These are phyloP conservation scores for Alligator sinensis DNA, from an alignment of 2,113 vertebrate genomes.

Conservation along the genomic window DNA sequence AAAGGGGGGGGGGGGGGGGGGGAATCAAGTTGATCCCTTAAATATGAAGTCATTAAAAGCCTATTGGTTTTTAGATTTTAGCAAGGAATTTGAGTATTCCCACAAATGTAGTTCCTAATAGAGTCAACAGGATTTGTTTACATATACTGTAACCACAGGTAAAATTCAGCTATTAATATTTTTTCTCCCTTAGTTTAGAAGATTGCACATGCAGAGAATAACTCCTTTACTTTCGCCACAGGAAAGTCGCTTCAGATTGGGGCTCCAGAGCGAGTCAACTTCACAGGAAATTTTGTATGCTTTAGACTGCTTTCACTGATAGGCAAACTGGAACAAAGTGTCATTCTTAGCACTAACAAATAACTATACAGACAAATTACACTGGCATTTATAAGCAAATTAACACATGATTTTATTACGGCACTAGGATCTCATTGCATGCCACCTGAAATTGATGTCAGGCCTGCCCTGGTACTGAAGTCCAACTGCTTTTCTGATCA, in stretches of 20 bases:
- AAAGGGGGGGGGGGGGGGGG: background rate
- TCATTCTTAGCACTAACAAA: background rate
- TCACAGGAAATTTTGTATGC: background rate
- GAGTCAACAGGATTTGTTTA: background rate
- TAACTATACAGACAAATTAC: background rate
- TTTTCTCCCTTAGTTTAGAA: too few relatives aligned
- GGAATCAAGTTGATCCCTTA: background rate
- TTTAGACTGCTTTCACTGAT: background rate
- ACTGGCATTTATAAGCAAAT: background rate
- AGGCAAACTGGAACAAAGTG: too few relatives aligned
- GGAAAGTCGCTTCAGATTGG: background rate
- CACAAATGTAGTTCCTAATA: background rate
- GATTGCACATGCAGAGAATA: background rate
- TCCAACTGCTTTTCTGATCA: background rate
- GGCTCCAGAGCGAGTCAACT: background rate
- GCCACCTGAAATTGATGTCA: rapidly evolving
- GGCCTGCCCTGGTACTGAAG: background rate
- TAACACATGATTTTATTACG: background rate
- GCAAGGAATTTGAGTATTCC: background rate
- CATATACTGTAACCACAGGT: background rate
- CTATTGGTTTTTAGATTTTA: background rate
- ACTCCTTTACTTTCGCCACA: background rate
- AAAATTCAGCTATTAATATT: background rate
- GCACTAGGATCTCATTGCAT: background rate
- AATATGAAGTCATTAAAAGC: background rate